Evolutionary conservation across 2,797 vertebrate genomes (phyloP).

Genomic region (Fistularia commersonii): DNA sequence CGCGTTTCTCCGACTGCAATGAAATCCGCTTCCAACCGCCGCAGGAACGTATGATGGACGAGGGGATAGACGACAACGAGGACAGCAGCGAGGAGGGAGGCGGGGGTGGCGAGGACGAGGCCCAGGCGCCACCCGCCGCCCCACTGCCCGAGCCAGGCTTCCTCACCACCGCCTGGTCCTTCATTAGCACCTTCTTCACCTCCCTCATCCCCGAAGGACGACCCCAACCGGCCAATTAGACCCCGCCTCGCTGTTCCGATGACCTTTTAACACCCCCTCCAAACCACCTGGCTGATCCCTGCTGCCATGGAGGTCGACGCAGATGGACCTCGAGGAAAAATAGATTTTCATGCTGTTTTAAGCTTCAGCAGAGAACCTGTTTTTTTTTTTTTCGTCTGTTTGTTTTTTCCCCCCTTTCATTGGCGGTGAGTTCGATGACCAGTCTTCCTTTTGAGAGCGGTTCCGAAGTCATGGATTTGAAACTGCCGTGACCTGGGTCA

Average conservation of each 20-base stretch:
- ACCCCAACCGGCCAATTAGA: constrained; percentile 86
- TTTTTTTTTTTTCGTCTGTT: constrained; percentile 7
- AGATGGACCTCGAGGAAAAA: constrained; percentile 17
- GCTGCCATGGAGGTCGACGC: neutral
- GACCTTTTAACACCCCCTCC: neutral
- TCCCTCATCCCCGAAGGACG: constrained; percentile 94
- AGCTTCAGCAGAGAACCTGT: constrained; percentile 20
- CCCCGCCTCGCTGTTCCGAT: neutral
- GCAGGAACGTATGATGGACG: constrained; percentile 96
- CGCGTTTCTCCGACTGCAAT: no score
- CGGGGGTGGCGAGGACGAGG: constrained; percentile 57
- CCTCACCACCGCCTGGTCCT: constrained; percentile 88
- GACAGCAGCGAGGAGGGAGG: constrained; percentile 1
- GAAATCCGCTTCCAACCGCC: neutral
- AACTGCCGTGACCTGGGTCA: constrained; percentile 8
- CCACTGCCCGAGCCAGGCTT: constrained; percentile 76
- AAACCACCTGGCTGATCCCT: neutral
- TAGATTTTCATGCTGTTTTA: constrained; percentile 21
- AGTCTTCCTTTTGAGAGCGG: constrained; percentile 52
- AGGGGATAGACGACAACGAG: constrained; percentile 72
- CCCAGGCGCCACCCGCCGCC: constrained; percentile 40
- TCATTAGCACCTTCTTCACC: constrained; percentile 94
- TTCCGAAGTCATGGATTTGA: constrained; percentile 23
- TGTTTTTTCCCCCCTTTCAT: no score
- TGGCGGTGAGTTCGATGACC: constrained; percentile 16